Evolutionary conservation across 2,888 invertebrate species (phyloP).

Genomic region (Cephus pulcher): DNA sequence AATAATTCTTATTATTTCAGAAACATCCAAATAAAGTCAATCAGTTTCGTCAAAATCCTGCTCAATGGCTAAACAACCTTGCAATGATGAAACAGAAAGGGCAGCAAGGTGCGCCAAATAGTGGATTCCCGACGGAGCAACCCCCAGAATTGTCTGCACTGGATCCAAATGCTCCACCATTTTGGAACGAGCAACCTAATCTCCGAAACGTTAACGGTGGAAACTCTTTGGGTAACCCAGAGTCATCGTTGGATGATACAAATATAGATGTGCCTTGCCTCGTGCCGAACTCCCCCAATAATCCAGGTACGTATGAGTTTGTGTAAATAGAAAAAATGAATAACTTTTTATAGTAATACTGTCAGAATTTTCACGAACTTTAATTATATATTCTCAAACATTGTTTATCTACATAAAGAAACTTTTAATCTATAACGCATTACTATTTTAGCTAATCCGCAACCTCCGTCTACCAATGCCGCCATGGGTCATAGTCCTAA

Average conservation of each 20-base stretch:
- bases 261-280: constrained; percentile 66
- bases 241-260: constrained; percentile 63
- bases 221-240: constrained; percentile 62
- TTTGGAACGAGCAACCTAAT: constrained; percentile 63
- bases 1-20: constrained; percentile 68
- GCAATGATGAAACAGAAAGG: constrained; percentile 81
- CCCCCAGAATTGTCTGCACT: constrained; percentile 61
- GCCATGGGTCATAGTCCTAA: constrained; percentile 64
- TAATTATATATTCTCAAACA: background rate
- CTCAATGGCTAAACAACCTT: constrained; percentile 83
- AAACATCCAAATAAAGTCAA: constrained; percentile 92
- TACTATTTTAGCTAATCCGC: constrained; percentile 53
- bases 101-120: constrained; percentile 68
- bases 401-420: background rate
- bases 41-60: constrained; percentile 86
- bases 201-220: constrained; percentile 62
- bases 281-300: constrained; percentile 64
- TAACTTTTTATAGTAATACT: background rate
- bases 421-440: background rate
- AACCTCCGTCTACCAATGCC: constrained; percentile 53
- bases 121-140: constrained; percentile 60
- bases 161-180: constrained; percentile 60
- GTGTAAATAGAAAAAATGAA: background rate
- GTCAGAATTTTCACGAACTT: background rate
- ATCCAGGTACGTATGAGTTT: constrained; percentile 50